Percentiles rank a stretch among this genome's conserved stretches.
These are phyloP conservation scores for Nematolebias whitei DNA, from an alignment of 2,113 vertebrate species.

Conservation along the genomic window DNA sequence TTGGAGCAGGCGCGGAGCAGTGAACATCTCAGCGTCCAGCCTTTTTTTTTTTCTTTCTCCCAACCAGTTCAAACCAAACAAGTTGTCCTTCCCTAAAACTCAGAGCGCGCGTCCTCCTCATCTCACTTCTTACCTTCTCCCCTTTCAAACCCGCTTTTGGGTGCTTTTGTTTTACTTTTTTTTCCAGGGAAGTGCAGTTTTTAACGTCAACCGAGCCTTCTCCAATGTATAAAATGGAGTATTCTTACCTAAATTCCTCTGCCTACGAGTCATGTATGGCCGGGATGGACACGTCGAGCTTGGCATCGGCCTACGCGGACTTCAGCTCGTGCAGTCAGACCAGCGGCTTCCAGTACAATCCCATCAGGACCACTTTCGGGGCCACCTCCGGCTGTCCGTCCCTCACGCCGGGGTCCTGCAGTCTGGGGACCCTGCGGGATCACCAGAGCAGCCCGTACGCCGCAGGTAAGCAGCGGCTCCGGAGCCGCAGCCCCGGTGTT, in stretches of 20 bases:
- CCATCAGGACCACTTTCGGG: constrained; percentile 99
- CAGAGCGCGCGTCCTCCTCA: constrained; percentile 64
- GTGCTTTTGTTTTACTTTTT: constrained; percentile 53
- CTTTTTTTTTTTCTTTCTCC: constrained; percentile 65
- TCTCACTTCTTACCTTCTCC: constrained; percentile 43
- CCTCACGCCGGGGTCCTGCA: constrained; percentile 98
- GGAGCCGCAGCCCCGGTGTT: constrained; percentile 80
- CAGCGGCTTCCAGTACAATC: constrained; percentile 99
- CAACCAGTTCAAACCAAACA: constrained; percentile 76
- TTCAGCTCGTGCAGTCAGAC: constrained; percentile 99
- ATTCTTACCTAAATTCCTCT: constrained; percentile 99
- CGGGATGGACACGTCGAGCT: constrained; percentile 99
- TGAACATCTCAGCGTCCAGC: constrained; percentile 92
- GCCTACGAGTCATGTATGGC: constrained; percentile 99
- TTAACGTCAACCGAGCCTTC: constrained; percentile 89
- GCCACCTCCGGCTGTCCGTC: constrained; percentile 98
- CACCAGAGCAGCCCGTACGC: constrained; percentile 99
- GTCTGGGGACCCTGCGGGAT: constrained; percentile 96
- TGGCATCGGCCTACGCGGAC: constrained; percentile 99
- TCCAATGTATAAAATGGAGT: constrained; percentile 99
- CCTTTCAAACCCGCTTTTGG: constrained; percentile 62
- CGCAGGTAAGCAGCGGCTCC: constrained; percentile 94
- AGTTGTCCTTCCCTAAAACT: constrained; percentile 76
- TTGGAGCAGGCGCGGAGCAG: constrained; percentile 97
- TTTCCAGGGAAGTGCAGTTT: constrained; percentile 83